Percentiles rank a stretch among this genome's conserved stretches.
Conservation (phyloP, 2,113 vertebrate species). For the Alectura lathami region DNA sequence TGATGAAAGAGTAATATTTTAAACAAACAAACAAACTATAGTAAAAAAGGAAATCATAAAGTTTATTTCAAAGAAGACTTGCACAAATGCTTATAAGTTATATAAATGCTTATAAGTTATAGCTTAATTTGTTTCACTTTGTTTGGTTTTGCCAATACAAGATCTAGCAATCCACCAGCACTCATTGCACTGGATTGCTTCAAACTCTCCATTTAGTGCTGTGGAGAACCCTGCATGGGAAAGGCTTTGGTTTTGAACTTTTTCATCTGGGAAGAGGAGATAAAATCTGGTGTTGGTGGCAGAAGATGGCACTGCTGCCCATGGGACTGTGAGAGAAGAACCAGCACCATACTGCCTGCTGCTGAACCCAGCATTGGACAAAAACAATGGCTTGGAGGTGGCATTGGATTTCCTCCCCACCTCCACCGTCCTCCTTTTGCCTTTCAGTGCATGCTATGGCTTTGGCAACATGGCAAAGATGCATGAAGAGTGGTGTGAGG, state of each 20-base stretch:
- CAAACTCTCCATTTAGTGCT: neutral
- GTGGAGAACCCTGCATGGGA: neutral
- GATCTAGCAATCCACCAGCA: neutral
- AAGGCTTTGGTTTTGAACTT: neutral
- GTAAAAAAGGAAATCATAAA: neutral
- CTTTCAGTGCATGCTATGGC: neutral
- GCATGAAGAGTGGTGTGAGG: no score
- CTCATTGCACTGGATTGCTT: neutral
- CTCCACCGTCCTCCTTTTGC: neutral
- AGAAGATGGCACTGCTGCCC: neutral
- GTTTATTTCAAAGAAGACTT: neutral
- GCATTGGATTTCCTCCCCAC: fast-evolving
- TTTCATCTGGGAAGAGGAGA: neutral
- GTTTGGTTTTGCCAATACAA: neutral
- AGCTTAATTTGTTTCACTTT: neutral
- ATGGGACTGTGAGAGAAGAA: neutral
- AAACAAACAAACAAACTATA: neutral
- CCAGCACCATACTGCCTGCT: fast-evolving
- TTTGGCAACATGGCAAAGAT: neutral
- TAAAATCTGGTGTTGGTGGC: neutral
- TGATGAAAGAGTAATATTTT: neutral
- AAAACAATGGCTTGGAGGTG: neutral
- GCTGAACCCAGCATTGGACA: neutral
- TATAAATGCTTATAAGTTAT: no score
- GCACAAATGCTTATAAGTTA: neutral